Base-by-base conservation (phyloP, 2,888 invertebrate genomes). In the Heliothis peltigera region DNA sequence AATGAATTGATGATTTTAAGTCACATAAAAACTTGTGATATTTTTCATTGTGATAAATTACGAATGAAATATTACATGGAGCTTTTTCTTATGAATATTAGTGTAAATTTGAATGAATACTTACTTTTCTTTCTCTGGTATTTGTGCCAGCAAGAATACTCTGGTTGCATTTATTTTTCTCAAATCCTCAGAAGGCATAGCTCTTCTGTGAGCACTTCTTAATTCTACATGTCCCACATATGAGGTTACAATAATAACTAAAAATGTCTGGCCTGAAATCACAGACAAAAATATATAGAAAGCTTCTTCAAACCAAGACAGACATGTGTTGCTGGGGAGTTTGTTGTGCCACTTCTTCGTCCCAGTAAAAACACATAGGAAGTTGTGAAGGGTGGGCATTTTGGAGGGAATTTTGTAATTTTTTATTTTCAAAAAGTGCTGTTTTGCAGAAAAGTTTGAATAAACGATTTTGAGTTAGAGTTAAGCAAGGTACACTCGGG, bases 191-290 rank as follows among this genome's bases (percentile, higher is more conserved):
- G 87, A 85, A 0, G 97, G 90, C 87, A 97, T 96, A 0, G 97
- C 96, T 79, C 96, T 93, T 53, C 98, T 95, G 82, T 97, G 96
- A 0, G 97, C 96, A 84, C 96, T 96, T 69, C 98, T 95, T 39
- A 96, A 87, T 78, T 96, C 96, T 32, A 96, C 95, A 88, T 98
- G 96, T 0, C 97, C 97, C 18, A 96, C 97, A 89, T 97, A 97
- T 0, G 98, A 98, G 15, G 98, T 98, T 22, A 98, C 96, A 62
- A 98, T 94, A 57, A 97, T 93, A 22, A 96, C 61, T 43, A 92
- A 61, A 35, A 88, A 86, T 43, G 84, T 79, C 4, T 78, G 73
- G 53, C 67, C 93, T 93, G 87, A 43, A 89, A 89, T 44, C n/a
- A 39, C n/a, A 28, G 7, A 21, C 1, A 18, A 44, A 44, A 44